Evolutionary conservation across 2,113 vertebrate genomes (phyloP).

Genomic region (Alethe castanea): DNA sequence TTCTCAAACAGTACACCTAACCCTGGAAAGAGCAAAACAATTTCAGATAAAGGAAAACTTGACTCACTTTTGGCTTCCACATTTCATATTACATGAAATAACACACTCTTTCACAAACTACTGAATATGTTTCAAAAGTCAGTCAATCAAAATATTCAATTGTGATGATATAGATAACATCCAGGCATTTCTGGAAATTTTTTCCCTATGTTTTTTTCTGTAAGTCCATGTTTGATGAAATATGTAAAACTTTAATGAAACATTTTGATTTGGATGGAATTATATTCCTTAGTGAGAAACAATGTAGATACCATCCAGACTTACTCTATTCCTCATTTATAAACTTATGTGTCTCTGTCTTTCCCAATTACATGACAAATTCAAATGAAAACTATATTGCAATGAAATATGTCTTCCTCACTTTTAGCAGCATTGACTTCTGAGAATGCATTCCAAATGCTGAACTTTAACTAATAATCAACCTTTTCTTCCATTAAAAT

Average conservation of each 20-base stretch:
- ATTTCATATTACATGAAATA: background rate
- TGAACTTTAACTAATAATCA: background rate
- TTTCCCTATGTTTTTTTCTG: background rate
- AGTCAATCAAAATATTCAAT: background rate
- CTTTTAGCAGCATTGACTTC: background rate
- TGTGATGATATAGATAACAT: background rate
- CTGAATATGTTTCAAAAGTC: background rate
- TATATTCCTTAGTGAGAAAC: background rate
- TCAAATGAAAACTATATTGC: background rate
- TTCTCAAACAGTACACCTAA: background rate
- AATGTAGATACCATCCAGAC: background rate
- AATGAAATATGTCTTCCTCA: background rate
- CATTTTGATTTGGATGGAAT: background rate
- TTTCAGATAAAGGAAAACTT: background rate
- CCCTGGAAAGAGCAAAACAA: background rate
- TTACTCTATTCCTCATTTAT: background rate
- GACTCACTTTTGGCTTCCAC: background rate
- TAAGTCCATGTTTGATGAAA: background rate
- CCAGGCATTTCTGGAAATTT: background rate
- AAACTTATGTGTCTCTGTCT: background rate
- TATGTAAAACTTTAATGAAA: background rate
- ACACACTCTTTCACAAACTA: background rate
- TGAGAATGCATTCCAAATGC: background rate
- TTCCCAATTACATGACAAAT: background rate
- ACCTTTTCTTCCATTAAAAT: background rate